Conservation (phyloP, 2,797 vertebrate genomes). For the Squalus acanthias region DNA sequence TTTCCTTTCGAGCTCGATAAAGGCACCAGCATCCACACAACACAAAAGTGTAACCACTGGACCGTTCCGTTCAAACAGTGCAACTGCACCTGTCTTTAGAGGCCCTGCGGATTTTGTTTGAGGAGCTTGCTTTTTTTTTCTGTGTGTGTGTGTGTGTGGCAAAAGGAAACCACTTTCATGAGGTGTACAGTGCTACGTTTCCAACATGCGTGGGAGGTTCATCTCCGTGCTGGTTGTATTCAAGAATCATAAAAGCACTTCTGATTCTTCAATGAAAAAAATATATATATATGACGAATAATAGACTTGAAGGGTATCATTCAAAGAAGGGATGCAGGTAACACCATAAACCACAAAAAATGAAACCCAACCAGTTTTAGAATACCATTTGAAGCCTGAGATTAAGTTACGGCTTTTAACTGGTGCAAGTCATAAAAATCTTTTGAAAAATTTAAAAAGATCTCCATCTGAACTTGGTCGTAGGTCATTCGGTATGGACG, state of each 20-base stretch:
- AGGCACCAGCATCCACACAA: slow-evolving; percentile 28
- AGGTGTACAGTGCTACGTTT: neutral
- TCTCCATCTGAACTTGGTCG: neutral
- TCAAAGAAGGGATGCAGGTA: neutral
- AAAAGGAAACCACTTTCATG: neutral
- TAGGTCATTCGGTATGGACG: neutral
- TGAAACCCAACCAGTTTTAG: neutral
- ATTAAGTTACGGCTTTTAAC: slow-evolving; percentile 20
- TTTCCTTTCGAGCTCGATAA: neutral
- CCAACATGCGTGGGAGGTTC: neutral
- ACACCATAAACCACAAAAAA: neutral
- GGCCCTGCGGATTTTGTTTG: neutral
- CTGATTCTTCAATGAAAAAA: neutral
- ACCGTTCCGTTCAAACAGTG: slow-evolving; percentile 10
- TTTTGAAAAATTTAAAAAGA: neutral
- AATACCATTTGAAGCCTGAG: neutral
- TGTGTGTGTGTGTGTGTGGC: neutral
- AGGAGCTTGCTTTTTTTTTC: neutral
- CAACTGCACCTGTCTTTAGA: neutral
- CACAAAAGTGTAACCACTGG: slow-evolving; percentile 15
- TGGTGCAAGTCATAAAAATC: neutral
- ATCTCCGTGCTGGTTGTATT: neutral
- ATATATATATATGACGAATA: neutral
- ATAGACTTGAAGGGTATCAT: neutral
- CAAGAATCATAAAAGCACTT: neutral